A percentile compares a stretch with the other conserved stretches of the same genome.
Conservation (phyloP, 2,888 invertebrate species). For the Callyntrura sp. region DNA sequence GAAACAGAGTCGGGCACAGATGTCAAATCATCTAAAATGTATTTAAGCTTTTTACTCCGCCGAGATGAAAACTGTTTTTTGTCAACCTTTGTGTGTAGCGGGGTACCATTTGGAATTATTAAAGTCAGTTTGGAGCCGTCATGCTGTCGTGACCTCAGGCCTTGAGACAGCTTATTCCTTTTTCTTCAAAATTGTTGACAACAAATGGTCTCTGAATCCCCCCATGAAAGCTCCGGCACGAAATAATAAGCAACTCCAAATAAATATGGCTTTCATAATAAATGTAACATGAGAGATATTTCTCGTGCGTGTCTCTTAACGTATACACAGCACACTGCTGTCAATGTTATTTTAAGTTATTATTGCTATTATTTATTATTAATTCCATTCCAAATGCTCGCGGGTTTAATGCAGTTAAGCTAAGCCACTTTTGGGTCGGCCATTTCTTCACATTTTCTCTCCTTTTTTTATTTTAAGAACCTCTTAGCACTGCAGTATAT, state of each 20-base stretch:
- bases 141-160: slow-evolving; percentile 23
- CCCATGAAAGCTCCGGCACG: neutral
- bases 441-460: slow-evolving; percentile 39
- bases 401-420: neutral
- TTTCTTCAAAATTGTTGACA: slow-evolving; percentile 11
- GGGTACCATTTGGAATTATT: neutral
- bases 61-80: neutral
- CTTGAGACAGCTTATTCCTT: slow-evolving; percentile 30
- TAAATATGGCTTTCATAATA: neutral
- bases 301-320: neutral
- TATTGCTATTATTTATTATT: neutral
- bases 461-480: slow-evolving; percentile 34
- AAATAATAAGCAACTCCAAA: neutral
- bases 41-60: neutral
- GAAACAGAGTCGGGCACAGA: neutral
- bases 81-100: neutral
- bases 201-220: neutral
- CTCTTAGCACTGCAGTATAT: slow-evolving; percentile 28
- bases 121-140: slow-evolving; percentile 5
- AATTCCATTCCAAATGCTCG: neutral
- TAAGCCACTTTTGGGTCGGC: neutral
- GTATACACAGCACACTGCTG: neutral
- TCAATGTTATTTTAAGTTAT: slow-evolving; percentile 26
- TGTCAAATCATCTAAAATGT: neutral
- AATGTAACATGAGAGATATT: neutral